Evolutionary conservation across 1,140 invertebrate genomes (phyloP).

Genomic region (Mizuhopecten yessoensis): DNA sequence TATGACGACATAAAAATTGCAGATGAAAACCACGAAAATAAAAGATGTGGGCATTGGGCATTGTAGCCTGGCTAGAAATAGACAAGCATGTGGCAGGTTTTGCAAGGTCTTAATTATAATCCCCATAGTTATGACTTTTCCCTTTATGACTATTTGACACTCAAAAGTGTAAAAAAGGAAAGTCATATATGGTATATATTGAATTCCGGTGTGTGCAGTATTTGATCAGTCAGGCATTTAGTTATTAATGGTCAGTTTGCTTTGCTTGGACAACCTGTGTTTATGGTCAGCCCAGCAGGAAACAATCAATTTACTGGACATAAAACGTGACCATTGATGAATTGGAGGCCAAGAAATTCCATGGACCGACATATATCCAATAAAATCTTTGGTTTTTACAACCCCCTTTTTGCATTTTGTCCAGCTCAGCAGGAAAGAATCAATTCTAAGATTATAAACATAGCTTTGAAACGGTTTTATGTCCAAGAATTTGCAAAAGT

Average conservation of each 20-base stretch:
- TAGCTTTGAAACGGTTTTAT: not conserved
- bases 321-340: slow-evolving; percentile 28
- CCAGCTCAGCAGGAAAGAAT: slow-evolving; percentile 16
- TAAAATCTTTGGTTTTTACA: not conserved
- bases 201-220: slow-evolving; percentile 31
- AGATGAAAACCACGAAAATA: not conserved
- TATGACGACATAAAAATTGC: slow-evolving; percentile 35
- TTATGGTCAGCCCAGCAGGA: slow-evolving; percentile 7
- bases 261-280: slow-evolving; percentile 32
- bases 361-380: not conserved
- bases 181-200: slow-evolving; percentile 13
- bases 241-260: not conserved
- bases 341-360: not conserved
- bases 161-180: not conserved
- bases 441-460: not conserved
- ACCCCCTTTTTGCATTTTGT: slow-evolving; percentile 15
- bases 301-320: slow-evolving; percentile 33
- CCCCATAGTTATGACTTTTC: not conserved
- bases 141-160: not conserved
- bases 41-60: slow-evolving; percentile 8
- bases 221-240: slow-evolving; percentile 6
- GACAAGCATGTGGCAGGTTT: not conserved
- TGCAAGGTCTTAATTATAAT: slow-evolving; percentile 35
- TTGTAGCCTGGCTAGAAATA: not conserved
- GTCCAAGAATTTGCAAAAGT: not conserved